Evolutionary conservation across 2,113 vertebrate genomes (phyloP).

Genomic region (Pao palembangensis): DNA sequence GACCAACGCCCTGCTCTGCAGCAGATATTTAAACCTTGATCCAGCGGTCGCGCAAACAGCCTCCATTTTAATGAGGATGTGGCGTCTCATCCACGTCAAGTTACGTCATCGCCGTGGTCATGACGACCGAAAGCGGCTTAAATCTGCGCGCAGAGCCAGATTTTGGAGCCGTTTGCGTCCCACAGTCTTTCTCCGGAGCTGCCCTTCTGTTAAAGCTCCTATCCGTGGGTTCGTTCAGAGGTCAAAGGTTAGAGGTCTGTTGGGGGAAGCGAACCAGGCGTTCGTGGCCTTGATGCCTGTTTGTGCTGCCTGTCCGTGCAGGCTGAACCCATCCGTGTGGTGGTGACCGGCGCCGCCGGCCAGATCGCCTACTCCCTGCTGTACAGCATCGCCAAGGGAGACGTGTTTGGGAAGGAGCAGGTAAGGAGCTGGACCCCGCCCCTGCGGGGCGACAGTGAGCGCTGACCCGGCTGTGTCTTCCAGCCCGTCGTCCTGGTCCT

Average conservation of each 20-base stretch:
- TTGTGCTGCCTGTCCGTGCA: constrained; percentile 50
- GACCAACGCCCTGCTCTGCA: not conserved
- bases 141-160: too few relatives aligned
- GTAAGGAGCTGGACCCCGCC: constrained; percentile 57
- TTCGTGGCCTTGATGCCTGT: not conserved
- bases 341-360: constrained; percentile 94
- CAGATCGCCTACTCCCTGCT: constrained; percentile 97
- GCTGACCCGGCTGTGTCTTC: not conserved
- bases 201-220: too few relatives aligned
- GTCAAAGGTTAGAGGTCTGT: not conserved
- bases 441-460: not conserved
- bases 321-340: constrained; percentile 86
- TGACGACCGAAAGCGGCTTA: not conserved
- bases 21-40: not conserved
- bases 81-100: constrained; percentile 6
- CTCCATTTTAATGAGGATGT: constrained; percentile 24
- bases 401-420: constrained; percentile 97
- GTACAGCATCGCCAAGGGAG: constrained; percentile 94
- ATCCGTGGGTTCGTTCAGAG: not conserved
- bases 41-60: not conserved
- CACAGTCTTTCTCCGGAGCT: too few relatives aligned
- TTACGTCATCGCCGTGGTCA: constrained; percentile 12
- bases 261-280: not conserved
- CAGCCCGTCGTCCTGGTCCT: constrained; percentile 89
- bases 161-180: too few relatives aligned